phyloP scores from a whole-genome alignment of 2,888 invertebrate genomes.

The Coleophora deauratella region DNA sequence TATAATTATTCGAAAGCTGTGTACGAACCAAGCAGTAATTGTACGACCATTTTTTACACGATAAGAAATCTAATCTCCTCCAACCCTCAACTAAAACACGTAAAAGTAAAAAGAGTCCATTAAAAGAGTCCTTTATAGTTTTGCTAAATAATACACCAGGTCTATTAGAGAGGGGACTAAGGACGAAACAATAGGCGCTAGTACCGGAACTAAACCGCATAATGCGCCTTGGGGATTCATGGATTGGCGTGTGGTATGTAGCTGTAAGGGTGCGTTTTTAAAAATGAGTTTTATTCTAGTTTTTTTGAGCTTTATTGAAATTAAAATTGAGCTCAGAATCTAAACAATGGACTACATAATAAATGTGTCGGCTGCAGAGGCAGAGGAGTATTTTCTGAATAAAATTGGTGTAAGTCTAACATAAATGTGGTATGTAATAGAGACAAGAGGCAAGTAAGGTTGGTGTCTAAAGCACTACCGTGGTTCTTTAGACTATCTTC shows the following conservation, averaged over 20 bases:
- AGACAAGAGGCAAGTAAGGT: too few species aligned
- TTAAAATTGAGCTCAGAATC: too few species aligned
- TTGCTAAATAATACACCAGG: slow-evolving; percentile 65
- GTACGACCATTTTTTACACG: slow-evolving; percentile 44
- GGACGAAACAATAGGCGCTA: slow-evolving; percentile 50
- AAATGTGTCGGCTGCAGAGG: too few species aligned
- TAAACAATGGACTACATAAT: too few species aligned
- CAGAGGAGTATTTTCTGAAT: too few species aligned
- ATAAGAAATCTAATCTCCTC: slow-evolving; percentile 69
- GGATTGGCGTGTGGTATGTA: slow-evolving; percentile 33
- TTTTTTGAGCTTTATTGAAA: too few species aligned
- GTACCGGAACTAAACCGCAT: slow-evolving; percentile 66
- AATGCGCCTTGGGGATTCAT: slow-evolving; percentile 55
- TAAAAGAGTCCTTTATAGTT: slow-evolving; percentile 57
- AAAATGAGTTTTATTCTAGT: background rate
- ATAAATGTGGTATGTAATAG: too few species aligned
- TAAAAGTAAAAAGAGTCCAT: slow-evolving; percentile 61
- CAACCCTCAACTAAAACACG: slow-evolving; percentile 47
- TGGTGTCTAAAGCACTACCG: too few species aligned
- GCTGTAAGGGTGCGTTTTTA: background rate
- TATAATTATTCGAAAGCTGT: too few species aligned
- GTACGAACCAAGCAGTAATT: slow-evolving; percentile 7
- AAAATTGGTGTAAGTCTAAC: too few species aligned
- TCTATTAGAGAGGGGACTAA: slow-evolving; percentile 45
- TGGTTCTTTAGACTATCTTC: too few species aligned